Percentiles rank a stretch among this genome's conserved stretches.
Evolutionary conservation across 2,113 vertebrate genomes (phyloP).

Genomic region (Stigmatopora nigra): DNA sequence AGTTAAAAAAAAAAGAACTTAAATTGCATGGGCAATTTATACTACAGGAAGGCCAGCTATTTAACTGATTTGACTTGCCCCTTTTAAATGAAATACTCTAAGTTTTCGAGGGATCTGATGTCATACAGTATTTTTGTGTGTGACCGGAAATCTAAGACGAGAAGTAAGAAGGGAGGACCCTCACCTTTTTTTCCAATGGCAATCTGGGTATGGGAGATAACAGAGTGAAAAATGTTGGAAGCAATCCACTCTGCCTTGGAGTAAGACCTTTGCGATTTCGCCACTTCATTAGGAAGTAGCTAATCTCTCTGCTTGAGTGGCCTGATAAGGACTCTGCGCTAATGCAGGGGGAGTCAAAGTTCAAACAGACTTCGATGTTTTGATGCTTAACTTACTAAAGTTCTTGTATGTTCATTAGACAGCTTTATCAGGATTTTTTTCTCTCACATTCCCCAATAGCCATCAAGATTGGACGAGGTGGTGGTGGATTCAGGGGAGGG

Average conservation of each 20-base stretch:
- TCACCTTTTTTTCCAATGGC: conserved; percentile 55
- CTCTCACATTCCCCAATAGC: conserved; percentile 73
- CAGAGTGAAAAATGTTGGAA: conserved; percentile 73
- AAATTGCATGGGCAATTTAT: conserved; percentile 9
- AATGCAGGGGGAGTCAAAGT: conserved; percentile 74
- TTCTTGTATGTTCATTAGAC: conserved; percentile 81
- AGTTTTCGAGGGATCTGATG: conserved; percentile 41
- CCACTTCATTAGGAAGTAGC: conserved; percentile 78
- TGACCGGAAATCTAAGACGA: conserved; percentile 57
- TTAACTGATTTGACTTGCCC: conserved; percentile 6
- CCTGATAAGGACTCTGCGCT: conserved; percentile 70
- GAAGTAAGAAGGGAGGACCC: conserved; percentile 20
- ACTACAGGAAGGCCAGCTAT: neutral
- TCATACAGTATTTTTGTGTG: conserved; percentile 49
- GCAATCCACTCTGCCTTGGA: conserved; percentile 71
- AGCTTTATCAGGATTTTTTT: conserved; percentile 75
- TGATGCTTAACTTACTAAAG: conserved; percentile 78
- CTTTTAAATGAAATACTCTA: conserved; percentile 33
- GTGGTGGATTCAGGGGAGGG: conserved; percentile 39
- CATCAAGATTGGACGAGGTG: conserved; percentile 65
- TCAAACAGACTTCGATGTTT: conserved; percentile 77
- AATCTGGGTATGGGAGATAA: conserved; percentile 76
- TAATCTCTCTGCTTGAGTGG: conserved; percentile 73
- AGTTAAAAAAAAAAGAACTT: conserved; percentile 39
- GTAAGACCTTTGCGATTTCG: conserved; percentile 75